Percentiles rank a stretch among this genome's conserved stretches.
Evolutionary conservation across 2,888 invertebrate genomes (phyloP).

Genomic region (Pseudanteris insignis): DNA sequence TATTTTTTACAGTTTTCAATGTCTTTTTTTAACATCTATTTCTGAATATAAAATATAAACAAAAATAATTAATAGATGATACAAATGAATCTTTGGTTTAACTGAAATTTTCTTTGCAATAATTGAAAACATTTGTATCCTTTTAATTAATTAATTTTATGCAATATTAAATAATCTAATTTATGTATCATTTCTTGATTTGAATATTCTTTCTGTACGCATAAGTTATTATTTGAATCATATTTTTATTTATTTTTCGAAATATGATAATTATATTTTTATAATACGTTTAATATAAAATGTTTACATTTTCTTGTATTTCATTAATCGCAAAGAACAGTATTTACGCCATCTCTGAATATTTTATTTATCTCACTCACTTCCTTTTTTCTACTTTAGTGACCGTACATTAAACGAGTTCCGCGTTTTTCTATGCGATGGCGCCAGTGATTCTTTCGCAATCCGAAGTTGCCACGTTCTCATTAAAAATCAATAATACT

Average conservation of each 20-base stretch:
- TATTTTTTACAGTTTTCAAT: no score
- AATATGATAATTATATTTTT: neutral
- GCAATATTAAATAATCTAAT: neutral
- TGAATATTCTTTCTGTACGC: no score
- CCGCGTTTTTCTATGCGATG: conserved; percentile 29
- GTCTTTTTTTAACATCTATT: no score
- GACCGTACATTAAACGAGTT: conserved; percentile 29
- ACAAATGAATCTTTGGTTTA: no score
- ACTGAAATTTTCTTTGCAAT: no score
- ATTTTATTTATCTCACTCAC: conserved; percentile 27
- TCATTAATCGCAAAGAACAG: conserved; percentile 11
- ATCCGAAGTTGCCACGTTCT: conserved; percentile 7
- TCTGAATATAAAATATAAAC: no score
- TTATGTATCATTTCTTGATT: no score
- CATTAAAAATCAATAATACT: conserved; percentile 38
- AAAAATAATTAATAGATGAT: no score
- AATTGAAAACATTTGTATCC: no score
- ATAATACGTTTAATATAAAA: neutral
- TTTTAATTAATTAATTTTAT: neutral
- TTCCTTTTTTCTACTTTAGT: conserved; percentile 30
- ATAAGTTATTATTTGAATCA: no score
- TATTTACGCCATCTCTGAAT: conserved; percentile 36
- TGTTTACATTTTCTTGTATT: neutral
- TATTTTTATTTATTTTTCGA: no score
- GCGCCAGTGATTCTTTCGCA: conserved; percentile 36